Conservation (phyloP, 2,888 invertebrate genomes). For the Vanessa cardui region DNA sequence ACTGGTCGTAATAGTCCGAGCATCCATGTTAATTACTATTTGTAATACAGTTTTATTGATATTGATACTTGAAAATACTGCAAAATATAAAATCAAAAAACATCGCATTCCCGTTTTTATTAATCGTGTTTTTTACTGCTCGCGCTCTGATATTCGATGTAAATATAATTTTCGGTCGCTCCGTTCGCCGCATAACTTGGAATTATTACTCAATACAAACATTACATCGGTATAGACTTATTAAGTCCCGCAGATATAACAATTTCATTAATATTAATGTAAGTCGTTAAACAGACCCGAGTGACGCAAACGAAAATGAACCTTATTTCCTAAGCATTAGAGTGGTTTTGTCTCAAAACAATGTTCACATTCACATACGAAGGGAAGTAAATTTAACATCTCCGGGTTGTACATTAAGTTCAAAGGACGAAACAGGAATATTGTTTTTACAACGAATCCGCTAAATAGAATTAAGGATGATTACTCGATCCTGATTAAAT, state of each 20-base stretch:
- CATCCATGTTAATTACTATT: too few relatives aligned
- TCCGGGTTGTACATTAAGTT: slow-evolving; percentile 21
- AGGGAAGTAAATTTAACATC: slow-evolving; percentile 13
- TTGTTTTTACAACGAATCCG: slow-evolving; percentile 19
- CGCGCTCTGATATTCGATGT: too few relatives aligned
- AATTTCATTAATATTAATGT: slow-evolving; percentile 8
- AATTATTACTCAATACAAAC: not conserved
- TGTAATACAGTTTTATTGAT: too few relatives aligned
- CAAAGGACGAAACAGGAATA: slow-evolving; percentile 22
- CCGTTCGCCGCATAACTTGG: not conserved
- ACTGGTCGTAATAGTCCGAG: too few relatives aligned
- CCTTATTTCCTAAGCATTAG: not conserved
- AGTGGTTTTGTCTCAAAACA: not conserved
- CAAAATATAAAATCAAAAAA: too few relatives aligned
- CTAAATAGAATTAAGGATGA: slow-evolving; percentile 19
- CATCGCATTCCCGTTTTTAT: too few relatives aligned
- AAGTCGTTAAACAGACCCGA: slow-evolving; percentile 1
- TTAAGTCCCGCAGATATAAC: slow-evolving; percentile 2
- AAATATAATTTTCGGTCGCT: too few relatives aligned
- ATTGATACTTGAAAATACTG: too few relatives aligned
- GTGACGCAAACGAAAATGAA: not conserved
- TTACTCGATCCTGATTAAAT: slow-evolving; percentile 3
- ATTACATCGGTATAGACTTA: not conserved
- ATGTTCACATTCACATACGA: not conserved
- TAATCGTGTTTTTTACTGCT: too few relatives aligned